Conservation (phyloP, 2,113 vertebrate species). For the Pholis gunnellus region DNA sequence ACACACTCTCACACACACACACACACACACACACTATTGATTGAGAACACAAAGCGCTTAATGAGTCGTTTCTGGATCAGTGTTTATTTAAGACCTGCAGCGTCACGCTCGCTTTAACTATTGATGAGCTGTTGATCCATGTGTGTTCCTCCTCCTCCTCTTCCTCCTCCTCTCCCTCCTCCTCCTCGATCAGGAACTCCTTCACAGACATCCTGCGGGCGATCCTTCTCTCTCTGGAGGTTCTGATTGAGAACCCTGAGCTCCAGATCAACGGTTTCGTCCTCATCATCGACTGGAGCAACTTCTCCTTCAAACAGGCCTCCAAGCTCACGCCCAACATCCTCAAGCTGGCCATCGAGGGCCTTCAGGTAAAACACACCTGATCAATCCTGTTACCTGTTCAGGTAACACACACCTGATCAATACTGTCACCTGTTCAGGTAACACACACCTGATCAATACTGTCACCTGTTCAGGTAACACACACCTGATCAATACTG, state of each 20-base stretch:
- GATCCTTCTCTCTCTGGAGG: slow-evolving; percentile 97
- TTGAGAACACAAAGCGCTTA: slow-evolving; percentile 16
- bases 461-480: too few species aligned
- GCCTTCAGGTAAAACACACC: slow-evolving; percentile 89
- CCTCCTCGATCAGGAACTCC: slow-evolving; percentile 68
- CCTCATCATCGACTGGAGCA: slow-evolving; percentile 99
- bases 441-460: background rate
- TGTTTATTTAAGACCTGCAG: slow-evolving; percentile 13
- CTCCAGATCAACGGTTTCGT: slow-evolving; percentile 99
- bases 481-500: background rate
- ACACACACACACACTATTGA: slow-evolving; percentile 30
- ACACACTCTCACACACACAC: slow-evolving; percentile 2
- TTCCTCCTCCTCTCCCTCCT: background rate
- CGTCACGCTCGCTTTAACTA: slow-evolving; percentile 12
- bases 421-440: too few species aligned
- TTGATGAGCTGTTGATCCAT: slow-evolving; percentile 37
- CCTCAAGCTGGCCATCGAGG: slow-evolving; percentile 96
- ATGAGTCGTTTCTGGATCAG: slow-evolving; percentile 22
- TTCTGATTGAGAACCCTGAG: slow-evolving; percentile 97
- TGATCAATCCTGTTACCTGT: background rate
- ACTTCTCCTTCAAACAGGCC: slow-evolving; percentile 99
- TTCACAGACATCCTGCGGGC: slow-evolving; percentile 96
- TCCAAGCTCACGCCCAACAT: slow-evolving; percentile 98
- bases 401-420: background rate
- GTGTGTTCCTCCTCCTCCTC: background rate